Evolutionary conservation across 2,888 invertebrate genomes (phyloP).

Genomic region (Horisme vitalbata): DNA sequence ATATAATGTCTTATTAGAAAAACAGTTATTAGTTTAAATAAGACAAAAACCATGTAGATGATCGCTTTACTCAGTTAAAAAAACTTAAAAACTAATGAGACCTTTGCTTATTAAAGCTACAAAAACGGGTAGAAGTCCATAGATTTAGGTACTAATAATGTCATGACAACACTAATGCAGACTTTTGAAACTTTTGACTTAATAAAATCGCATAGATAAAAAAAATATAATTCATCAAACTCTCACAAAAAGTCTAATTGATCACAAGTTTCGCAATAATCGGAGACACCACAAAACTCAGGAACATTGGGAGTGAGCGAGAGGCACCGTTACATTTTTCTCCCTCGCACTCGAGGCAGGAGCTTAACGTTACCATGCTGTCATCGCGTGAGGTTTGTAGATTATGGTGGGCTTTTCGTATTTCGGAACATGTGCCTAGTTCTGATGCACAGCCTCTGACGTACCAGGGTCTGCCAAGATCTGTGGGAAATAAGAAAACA

Average conservation of each 20-base stretch:
- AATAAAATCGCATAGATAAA: too few relatives aligned
- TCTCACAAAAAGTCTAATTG: conserved; percentile 25
- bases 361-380: conserved; percentile 45
- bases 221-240: too few relatives aligned
- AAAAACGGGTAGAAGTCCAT: too few relatives aligned
- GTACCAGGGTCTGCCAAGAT: conserved; percentile 51
- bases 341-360: conserved; percentile 61
- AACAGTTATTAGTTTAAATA: neutral
- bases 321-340: conserved; percentile 58
- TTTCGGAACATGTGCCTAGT: conserved; percentile 59
- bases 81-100: conserved; percentile 19
- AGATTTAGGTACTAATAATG: too few relatives aligned
- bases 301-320: conserved; percentile 44
- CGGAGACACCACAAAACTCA: conserved; percentile 54
- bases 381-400: too few relatives aligned
- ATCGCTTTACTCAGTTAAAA: conserved; percentile 31
- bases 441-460: conserved; percentile 66
- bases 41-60: conserved; percentile 12
- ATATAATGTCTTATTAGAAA: too few relatives aligned
- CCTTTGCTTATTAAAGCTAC: conserved; percentile 7
- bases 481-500: conserved; percentile 46
- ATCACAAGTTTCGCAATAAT: conserved; percentile 55
- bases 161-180: too few relatives aligned
- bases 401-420: conserved; percentile 44
- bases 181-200: too few relatives aligned